Evolutionary conservation across 2,888 invertebrate species (phyloP), one percentile per base, ranked within the genome.

Genomic region (Drosophila barbarae): DNA sequence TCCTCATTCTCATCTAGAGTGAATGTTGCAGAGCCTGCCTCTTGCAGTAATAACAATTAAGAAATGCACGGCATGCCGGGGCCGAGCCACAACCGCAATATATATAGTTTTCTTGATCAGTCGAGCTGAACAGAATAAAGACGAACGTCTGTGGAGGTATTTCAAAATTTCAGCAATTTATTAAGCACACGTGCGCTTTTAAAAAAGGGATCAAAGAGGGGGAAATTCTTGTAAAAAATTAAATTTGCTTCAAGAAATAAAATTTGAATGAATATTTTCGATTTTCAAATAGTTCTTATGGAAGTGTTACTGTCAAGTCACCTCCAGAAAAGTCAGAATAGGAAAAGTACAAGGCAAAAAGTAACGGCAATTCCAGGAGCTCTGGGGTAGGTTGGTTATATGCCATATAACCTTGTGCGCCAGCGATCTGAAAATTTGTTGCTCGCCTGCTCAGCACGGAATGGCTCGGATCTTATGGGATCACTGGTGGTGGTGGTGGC

Each of bases 1-100:
- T 71, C 28, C 26, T 15, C 66, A 53, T 36, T 34, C 44, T 51
- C 64, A 36, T 52, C 55, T 64, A 55, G 46, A 58, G 51, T 26
- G 32, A 55, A 57, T 56, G 51, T 70, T 49, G 47, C 26, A 26
- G 26, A 26, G 26, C 30, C 9, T 2, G 39, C 47, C 46, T 63
- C 50, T 53, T 64, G 65, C 60, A 54, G 68, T 50, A 76, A 75
- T 69, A 73, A 75, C 73, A 81, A 83, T 84, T 85, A 84, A 83
- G 74, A 75, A 86, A 86, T 86, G 80, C 74, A 71, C 69, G 71
- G 82, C 85, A 84, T 79, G 72, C 76, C 66, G 53, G 38, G 50
- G 46, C 54, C 7, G 34, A 26, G 26, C 34, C 51, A 54, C 51
- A 54, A 8, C 49, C 58, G 67, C 47, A 60, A 39, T 18, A 49